phyloP scores from a whole-genome alignment of 2,113 vertebrate genomes.

The Struthio camelus region DNA sequence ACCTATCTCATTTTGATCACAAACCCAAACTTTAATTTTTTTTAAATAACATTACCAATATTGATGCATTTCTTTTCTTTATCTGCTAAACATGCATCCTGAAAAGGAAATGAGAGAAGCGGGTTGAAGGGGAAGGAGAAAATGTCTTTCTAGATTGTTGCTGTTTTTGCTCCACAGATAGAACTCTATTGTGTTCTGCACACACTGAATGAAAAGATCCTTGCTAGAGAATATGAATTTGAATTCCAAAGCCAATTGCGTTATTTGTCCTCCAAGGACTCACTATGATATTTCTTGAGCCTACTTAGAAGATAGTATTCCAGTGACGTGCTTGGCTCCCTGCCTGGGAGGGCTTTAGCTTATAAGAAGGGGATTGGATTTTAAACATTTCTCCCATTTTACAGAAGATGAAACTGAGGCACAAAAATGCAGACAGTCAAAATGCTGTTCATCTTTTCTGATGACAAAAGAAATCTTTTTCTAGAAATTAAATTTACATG shows the following conservation, averaged over 20 bases:
- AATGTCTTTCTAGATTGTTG: not conserved
- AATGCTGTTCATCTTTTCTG: not conserved
- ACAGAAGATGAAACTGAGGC: not conserved
- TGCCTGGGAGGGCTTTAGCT: not conserved
- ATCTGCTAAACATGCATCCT: not conserved
- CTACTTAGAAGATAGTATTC: not conserved
- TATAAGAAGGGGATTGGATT: not conserved
- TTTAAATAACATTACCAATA: not conserved
- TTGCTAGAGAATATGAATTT: not conserved
- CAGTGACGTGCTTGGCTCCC: not conserved
- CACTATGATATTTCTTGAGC: not conserved
- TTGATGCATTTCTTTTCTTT: not conserved
- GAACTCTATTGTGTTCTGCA: not conserved
- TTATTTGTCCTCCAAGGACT: not conserved
- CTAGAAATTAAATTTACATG: not conserved
- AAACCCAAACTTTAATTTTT: not conserved
- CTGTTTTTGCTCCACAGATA: rapidly evolving
- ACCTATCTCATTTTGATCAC: not conserved
- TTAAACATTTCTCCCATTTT: not conserved
- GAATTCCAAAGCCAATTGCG: not conserved
- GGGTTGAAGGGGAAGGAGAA: not conserved
- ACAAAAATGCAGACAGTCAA: not conserved
- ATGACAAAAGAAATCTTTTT: not conserved
- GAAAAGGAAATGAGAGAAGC: not conserved
- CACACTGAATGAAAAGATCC: not conserved